A percentile compares a stretch with the other conserved stretches of the same genome.
Conservation (phyloP, 2,888 invertebrate genomes). For the Agrilus mali region DNA sequence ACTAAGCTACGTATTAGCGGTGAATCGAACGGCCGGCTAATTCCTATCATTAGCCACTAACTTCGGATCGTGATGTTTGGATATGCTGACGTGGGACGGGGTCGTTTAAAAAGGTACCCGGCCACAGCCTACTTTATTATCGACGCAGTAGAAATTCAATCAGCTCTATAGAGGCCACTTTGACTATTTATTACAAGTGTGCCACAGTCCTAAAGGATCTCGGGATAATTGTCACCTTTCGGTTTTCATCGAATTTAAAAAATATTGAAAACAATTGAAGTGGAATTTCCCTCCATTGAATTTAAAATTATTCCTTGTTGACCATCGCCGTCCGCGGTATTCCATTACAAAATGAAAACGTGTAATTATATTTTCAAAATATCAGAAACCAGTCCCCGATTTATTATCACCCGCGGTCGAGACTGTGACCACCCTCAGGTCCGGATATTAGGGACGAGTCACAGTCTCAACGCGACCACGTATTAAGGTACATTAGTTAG, state of each 20-base stretch:
- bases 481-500: constrained; percentile 34
- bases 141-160: too few relatives aligned
- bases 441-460: constrained; percentile 7
- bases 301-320: too few relatives aligned
- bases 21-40: constrained; percentile 46
- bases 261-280: too few relatives aligned
- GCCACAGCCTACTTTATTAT: too few relatives aligned
- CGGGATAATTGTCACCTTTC: too few relatives aligned
- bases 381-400: constrained; percentile 37
- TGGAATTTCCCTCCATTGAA: too few relatives aligned
- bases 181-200: too few relatives aligned
- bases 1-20: constrained; percentile 53
- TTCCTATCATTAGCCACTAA: constrained; percentile 38
- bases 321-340: constrained; percentile 21
- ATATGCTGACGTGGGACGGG: constrained; percentile 32
- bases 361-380: constrained; percentile 35
- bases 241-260: too few relatives aligned
- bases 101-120: constrained; percentile 10
- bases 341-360: constrained; percentile 33
- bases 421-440: constrained; percentile 21
- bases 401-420: constrained; percentile 38
- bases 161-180: too few relatives aligned
- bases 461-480: constrained; percentile 24
- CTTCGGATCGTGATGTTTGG: constrained; percentile 41
- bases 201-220: too few relatives aligned